Percentiles rank a stretch among this genome's conserved stretches.
phyloP scores from a whole-genome alignment of 2,888 invertebrate genomes.

The Ophion ellenae region DNA sequence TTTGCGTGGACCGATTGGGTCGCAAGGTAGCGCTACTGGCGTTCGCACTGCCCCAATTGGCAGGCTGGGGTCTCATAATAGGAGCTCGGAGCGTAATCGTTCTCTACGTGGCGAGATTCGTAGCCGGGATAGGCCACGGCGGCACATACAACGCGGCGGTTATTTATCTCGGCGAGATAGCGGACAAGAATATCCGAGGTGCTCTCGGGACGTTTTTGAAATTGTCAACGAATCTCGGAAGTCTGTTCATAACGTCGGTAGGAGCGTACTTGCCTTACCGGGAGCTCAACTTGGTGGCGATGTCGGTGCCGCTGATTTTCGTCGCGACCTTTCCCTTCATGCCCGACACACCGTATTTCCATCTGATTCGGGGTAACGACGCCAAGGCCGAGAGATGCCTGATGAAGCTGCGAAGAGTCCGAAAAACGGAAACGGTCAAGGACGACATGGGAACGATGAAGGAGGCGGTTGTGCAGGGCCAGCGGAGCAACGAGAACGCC shows the following conservation, averaged over 20 bases:
- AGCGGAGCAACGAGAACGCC: conserved; percentile 82
- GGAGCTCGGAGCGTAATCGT: conserved; percentile 71
- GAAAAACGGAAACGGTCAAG: conserved; percentile 84
- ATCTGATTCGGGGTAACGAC: conserved; percentile 85
- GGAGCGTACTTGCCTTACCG: conserved; percentile 84
- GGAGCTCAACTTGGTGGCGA: conserved; percentile 84
- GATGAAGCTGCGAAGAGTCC: conserved; percentile 85
- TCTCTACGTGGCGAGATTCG: conserved; percentile 82
- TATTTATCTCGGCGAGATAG: conserved; percentile 87
- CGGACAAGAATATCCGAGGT: conserved; percentile 86
- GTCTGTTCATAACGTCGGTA: conserved; percentile 78
- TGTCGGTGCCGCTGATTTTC: conserved; percentile 86
- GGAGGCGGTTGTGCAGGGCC: conserved; percentile 85
- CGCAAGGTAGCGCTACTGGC: conserved; percentile 76
- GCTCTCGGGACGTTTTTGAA: conserved; percentile 85
- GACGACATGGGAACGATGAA: conserved; percentile 86
- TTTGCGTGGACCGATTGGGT: conserved; percentile 76
- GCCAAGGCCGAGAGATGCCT: conserved; percentile 86
- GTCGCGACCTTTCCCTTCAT: conserved; percentile 86
- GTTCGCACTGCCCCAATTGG: conserved; percentile 76
- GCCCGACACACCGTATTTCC: conserved; percentile 89
- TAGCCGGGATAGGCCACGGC: conserved; percentile 84
- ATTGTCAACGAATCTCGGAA: conserved; percentile 83
- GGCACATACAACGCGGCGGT: conserved; percentile 84
- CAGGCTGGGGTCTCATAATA: conserved; percentile 78